Evolutionary conservation across 1,140 invertebrate species (phyloP).

Genomic region (Sitodiplosis mosellana): DNA sequence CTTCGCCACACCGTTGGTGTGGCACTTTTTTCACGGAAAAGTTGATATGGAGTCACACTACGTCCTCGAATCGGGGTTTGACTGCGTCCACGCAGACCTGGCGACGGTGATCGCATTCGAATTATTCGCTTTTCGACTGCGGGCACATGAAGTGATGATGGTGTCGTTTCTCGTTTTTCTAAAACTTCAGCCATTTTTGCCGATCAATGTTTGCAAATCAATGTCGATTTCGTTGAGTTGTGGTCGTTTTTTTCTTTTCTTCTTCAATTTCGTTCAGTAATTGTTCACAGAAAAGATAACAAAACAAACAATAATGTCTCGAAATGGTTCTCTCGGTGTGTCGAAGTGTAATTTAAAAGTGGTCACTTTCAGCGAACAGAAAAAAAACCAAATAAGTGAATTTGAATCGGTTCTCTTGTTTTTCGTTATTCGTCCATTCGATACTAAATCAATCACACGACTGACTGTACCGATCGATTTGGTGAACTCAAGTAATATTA

Average conservation of each 20-base stretch:
- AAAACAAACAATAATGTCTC: too few relatives aligned
- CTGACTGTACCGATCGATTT: background rate
- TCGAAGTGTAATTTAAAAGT: background rate
- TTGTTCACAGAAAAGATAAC: too few relatives aligned
- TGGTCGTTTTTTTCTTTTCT: too few relatives aligned
- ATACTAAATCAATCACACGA: background rate
- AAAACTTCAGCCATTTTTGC: constrained; percentile 6
- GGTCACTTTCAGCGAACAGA: background rate
- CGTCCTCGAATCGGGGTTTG: constrained; percentile 21
- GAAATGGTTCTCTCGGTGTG: too few relatives aligned
- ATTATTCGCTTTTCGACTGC: constrained; percentile 15
- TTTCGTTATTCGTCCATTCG: background rate
- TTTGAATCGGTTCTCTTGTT: background rate
- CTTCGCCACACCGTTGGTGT: constrained; percentile 23
- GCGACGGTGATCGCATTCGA: constrained; percentile 20
- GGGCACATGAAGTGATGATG: constrained; percentile 14
- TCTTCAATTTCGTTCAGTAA: too few relatives aligned
- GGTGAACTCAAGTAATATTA: background rate
- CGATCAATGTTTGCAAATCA: too few relatives aligned
- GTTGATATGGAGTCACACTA: constrained; percentile 20
- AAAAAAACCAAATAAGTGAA: background rate
- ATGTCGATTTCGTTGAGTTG: too few relatives aligned
- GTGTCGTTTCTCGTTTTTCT: background rate
- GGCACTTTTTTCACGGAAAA: constrained; percentile 14
- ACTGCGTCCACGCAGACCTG: constrained; percentile 20